Evolutionary conservation across 1,140 invertebrate species (phyloP).

Genomic region (Drosophila trapezifrons): DNA sequence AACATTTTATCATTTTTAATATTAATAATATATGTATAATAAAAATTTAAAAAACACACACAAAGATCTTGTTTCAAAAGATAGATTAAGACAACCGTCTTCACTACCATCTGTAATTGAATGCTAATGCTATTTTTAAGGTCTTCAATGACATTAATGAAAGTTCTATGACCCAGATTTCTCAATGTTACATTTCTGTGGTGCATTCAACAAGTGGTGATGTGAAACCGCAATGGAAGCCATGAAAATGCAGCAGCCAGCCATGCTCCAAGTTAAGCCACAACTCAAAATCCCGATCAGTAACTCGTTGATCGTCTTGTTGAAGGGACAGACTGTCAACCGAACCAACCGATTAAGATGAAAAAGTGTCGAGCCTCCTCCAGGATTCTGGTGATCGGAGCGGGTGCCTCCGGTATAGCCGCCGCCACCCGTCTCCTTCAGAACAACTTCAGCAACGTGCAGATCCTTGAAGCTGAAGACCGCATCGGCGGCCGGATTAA

Average conservation of each 20-base stretch:
- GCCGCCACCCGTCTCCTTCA: conserved; percentile 85
- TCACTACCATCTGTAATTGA: background rate
- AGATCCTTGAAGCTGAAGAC: conserved; percentile 87
- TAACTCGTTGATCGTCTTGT: conserved; percentile 27
- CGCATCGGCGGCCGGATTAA: conserved; percentile 89
- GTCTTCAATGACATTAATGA: too few relatives aligned
- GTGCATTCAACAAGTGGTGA: background rate
- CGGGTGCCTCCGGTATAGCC: conserved; percentile 86
- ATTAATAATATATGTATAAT: background rate
- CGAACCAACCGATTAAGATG: conserved; percentile 9
- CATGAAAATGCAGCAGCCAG: conserved; percentile 15
- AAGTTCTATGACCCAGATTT: conserved; percentile 9
- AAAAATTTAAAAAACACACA: too few relatives aligned
- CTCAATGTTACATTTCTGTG: conserved; percentile 16
- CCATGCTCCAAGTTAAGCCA: background rate
- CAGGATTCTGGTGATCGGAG: conserved; percentile 85
- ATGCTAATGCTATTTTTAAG: background rate
- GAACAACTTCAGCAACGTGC: conserved; percentile 85
- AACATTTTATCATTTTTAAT: background rate
- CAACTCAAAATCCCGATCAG: conserved; percentile 25
- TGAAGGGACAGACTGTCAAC: background rate
- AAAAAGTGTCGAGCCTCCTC: conserved; percentile 30
- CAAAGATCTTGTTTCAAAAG: background rate
- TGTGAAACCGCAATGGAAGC: conserved; percentile 21
- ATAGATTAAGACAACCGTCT: background rate